Percentiles rank a stretch among this genome's conserved stretches.
Evolutionary conservation across 1,140 invertebrate genomes (phyloP).

Genomic region (Rhopalosiphum maidis): DNA sequence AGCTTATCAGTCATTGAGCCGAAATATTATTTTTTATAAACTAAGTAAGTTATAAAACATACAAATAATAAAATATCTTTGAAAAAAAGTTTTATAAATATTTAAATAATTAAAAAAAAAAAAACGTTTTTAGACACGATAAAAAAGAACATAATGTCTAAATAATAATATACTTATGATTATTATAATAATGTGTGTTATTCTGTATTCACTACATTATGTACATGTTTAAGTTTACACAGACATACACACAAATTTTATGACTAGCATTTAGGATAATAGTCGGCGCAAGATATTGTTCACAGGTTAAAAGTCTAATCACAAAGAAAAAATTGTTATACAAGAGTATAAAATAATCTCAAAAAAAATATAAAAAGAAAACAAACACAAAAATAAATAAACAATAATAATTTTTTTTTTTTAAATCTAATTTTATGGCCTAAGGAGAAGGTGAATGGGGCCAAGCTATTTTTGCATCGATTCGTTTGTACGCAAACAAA

Average conservation of each 20-base stretch:
- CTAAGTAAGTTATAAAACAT: slow-evolving; percentile 16
- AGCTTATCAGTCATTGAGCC: slow-evolving; percentile 39
- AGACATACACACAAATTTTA: slow-evolving; percentile 43
- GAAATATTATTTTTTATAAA: slow-evolving; percentile 28
- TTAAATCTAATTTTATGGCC: not conserved
- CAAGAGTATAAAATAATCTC: slow-evolving; percentile 23
- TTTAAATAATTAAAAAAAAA: slow-evolving; percentile 39
- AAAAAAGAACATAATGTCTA: slow-evolving; percentile 16
- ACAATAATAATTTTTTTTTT: not conserved
- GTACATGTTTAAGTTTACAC: slow-evolving; percentile 44
- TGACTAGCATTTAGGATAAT: slow-evolving; percentile 57
- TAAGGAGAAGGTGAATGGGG: slow-evolving; percentile 69
- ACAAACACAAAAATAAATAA: slow-evolving; percentile 27
- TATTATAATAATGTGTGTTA: slow-evolving; percentile 43
- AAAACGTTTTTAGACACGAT: slow-evolving; percentile 3
- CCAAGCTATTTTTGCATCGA: slow-evolving; percentile 97
- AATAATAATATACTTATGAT: slow-evolving; percentile 33
- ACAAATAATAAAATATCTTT: slow-evolving; percentile 45
- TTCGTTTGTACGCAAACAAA: slow-evolving; percentile 91
- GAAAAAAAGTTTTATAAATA: slow-evolving; percentile 24
- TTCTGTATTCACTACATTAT: slow-evolving; percentile 26
- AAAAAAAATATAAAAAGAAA: slow-evolving; percentile 7
- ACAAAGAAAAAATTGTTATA: slow-evolving; percentile 16
- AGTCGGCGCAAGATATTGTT: slow-evolving; percentile 45
- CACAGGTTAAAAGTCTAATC: slow-evolving; percentile 26